phyloP scores from a whole-genome alignment of 2,797 vertebrate species.

The Jordanella pulchra region DNA sequence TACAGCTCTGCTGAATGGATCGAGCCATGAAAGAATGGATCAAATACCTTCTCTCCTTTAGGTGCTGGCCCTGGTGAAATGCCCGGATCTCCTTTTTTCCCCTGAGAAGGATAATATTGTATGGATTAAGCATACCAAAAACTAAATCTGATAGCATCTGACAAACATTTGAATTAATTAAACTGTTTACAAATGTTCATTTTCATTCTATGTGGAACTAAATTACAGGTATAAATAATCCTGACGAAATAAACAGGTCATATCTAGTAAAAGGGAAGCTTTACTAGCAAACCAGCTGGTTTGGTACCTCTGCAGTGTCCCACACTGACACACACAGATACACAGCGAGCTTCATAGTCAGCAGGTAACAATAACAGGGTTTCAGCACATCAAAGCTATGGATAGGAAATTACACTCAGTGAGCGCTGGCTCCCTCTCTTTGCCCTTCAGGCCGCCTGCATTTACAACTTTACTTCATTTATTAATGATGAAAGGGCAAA shows the following conservation, averaged over 20 bases:
- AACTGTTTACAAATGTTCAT: constrained; percentile 2
- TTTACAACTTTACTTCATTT: constrained; percentile 69
- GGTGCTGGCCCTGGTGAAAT: constrained; percentile 90
- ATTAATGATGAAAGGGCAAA: constrained; percentile 65
- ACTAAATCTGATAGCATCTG: constrained; percentile 12
- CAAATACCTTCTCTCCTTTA: constrained; percentile 90
- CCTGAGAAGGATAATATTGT: constrained; percentile 74
- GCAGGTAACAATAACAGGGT: constrained; percentile 62
- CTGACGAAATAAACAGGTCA: neutral
- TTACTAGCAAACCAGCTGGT: constrained; percentile 6
- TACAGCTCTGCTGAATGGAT: constrained; percentile 2
- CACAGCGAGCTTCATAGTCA: constrained; percentile 56
- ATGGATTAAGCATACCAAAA: constrained; percentile 1
- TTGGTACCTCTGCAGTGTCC: constrained; percentile 29
- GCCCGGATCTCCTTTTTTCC: constrained; percentile 94
- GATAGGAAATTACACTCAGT: constrained; percentile 60
- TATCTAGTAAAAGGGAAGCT: constrained; percentile 19
- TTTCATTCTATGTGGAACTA: constrained; percentile 4
- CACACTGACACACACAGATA: constrained; percentile 42
- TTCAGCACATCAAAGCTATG: constrained; percentile 65
- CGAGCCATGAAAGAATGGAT: constrained; percentile 12
- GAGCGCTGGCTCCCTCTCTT: constrained; percentile 40
- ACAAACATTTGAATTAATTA: constrained; percentile 1
- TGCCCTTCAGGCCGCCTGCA: constrained; percentile 37
- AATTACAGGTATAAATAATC: neutral